phyloP scores from a whole-genome alignment of 2,797 vertebrate species.

The Anguilla pacifica region DNA sequence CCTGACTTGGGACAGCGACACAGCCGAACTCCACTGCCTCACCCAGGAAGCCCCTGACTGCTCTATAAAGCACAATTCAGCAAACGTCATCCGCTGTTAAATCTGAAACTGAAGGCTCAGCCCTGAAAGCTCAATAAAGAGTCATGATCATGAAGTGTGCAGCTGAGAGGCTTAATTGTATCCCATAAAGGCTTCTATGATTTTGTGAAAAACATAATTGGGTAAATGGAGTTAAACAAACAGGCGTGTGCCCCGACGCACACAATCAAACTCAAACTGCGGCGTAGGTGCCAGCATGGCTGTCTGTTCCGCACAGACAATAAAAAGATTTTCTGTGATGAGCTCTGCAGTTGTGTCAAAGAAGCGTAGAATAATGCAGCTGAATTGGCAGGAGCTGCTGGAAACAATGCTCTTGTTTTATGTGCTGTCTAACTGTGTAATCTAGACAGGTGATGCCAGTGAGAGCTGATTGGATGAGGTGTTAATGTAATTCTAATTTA shows the following conservation, averaged over 20 bases:
- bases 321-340: conserved; percentile 30
- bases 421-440: not conserved
- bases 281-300: not conserved
- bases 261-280: not conserved
- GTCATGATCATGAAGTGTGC: conserved; percentile 43
- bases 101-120: conserved; percentile 13
- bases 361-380: not conserved
- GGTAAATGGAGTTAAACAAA: conserved; percentile 32
- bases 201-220: conserved; percentile 43
- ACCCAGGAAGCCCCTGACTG: not conserved
- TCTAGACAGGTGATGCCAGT: not conserved
- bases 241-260: not conserved
- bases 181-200: conserved; percentile 48
- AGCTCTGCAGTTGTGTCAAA: conserved; percentile 11
- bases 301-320: conserved; percentile 4
- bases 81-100: not conserved
- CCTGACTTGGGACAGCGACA: not conserved
- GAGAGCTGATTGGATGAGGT: not conserved
- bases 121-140: conserved; percentile 45
- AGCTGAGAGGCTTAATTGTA: conserved; percentile 56
- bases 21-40: not conserved
- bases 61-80: not conserved
- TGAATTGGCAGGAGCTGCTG: not conserved
- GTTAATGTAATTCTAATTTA: not conserved
- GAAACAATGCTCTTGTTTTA: not conserved